Evolutionary conservation across 1,140 invertebrate species (phyloP), one percentile per base, ranked within the genome.

Genomic region (Nephila pilipes): DNA sequence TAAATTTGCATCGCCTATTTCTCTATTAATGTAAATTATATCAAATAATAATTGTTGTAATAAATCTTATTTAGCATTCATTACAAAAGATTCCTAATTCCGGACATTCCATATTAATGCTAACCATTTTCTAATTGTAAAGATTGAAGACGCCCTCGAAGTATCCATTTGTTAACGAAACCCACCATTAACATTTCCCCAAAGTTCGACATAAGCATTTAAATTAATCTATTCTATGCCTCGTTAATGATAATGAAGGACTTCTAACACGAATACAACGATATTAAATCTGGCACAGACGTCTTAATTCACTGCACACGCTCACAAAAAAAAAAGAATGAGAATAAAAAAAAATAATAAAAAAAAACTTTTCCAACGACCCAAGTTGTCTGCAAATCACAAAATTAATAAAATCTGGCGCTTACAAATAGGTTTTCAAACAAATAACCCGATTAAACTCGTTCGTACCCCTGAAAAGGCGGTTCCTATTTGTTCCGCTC

Each of bases 371-470:
- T 46, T 6, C 10, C 32, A 16, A 36, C 29, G 12, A 36, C 32
- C 69, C 32, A 75, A 32, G 14, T 36, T 75, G 69, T 18, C 29
- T 75, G 29, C 25, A 32, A 75, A 75, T 75, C 69, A 18, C 32
- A 36, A 75, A 75, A 75, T 75, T 75, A 75, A 75, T 75, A 75
- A 75, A 75, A 75, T 75, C 5, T 20, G 32, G 69, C 69, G 65
- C 32, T 75, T 32, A 75, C 69, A 75, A 75, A 75, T 75, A 75
- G 69, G 14, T 20, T 75, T 32, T 75, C 29, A 55, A 46, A 55
- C 81, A 85, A 65, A 65, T 65, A 65, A 65, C 63, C 63, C 63
- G 63, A 65, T 65, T 65, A 65, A 65, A 65, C 63, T 65, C 25
- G 46, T 46, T 46, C 46, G 32, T 75, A 75, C 16, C 69, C 65